Base-by-base conservation (phyloP, 1,140 invertebrate species). In the Elymnias hypermnestra region DNA sequence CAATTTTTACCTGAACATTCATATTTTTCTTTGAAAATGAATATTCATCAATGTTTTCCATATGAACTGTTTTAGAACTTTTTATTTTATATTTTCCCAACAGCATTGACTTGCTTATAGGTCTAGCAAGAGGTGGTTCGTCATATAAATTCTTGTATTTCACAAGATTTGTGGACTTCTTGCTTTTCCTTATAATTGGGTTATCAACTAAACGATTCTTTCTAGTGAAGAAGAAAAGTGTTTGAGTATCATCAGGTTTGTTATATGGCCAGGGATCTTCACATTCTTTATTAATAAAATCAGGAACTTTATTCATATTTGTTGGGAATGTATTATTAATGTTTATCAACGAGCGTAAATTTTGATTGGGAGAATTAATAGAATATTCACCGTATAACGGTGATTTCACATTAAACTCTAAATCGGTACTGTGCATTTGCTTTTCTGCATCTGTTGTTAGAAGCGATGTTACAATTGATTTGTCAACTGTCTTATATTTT, bases 141-240 rank as follows among this genome's bases (percentile, higher is more conserved):
- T 42, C 39, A n/a, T 41, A 17, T 4, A 58, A 38, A 51, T 79
- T 82, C 54, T 43, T 72, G 22, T 81, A 81, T 51, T 78, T 84
- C 0, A 78, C 60, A 21, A 84, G 35, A 56, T 84, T 82, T 1
- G 79, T 84, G 0, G 53, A 76, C 43, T 84, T 84, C 21, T 51
- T 73, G 31, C 73, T 79, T 40, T 46, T 68, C 15, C 61, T 71
- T 54, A 82, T 68, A 6, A 29, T 10, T 1, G 62, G 58, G 12
- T 61, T 22, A 33, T 25, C 7, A 8, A 44, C 10, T 23, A 35
- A 5, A 31, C 26, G 9, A 22, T 33, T 36, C 21, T 53, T 61
- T 28, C 14, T 23, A 17, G 58, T 48, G 17, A 67, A 62, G 9
- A 63, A 60, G 37, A 47, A 67, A 6, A 53, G 17, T 9, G 55